Percentiles rank a stretch among this genome's conserved stretches.
phyloP scores from a whole-genome alignment of 2,888 invertebrate genomes.

The Nomada goodeniana region DNA sequence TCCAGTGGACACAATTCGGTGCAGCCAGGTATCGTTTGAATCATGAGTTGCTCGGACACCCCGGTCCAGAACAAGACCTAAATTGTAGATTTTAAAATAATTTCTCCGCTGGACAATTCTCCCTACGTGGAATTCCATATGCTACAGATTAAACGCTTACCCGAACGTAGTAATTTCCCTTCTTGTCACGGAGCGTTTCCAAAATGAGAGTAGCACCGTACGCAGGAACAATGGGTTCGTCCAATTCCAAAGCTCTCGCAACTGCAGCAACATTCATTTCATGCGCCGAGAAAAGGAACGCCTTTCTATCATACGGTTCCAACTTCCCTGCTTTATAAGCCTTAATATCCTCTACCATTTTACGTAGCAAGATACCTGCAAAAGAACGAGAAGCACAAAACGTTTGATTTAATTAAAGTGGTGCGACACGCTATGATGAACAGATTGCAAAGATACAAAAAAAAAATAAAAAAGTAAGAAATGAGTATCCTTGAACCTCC shows the following conservation, averaged over 20 bases:
- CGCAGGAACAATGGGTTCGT: conserved; percentile 76
- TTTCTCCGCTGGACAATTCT: no score
- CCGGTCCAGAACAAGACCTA: conserved; percentile 83
- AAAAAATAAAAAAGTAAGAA: neutral
- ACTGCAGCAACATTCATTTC: conserved; percentile 78
- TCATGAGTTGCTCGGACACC: conserved; percentile 75
- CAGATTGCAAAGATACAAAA: neutral
- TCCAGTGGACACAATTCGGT: conserved; percentile 80
- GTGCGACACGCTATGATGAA: neutral
- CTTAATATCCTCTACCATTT: conserved; percentile 77
- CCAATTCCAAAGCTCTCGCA: conserved; percentile 73
- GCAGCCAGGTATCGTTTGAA: conserved; percentile 82
- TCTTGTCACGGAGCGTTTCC: conserved; percentile 77
- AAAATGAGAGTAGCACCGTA: conserved; percentile 79
- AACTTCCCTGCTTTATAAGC: conserved; percentile 65
- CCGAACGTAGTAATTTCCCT: conserved; percentile 73
- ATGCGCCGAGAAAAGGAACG: conserved; percentile 78
- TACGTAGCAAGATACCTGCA: conserved; percentile 75
- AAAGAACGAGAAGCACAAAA: conserved; percentile 1
- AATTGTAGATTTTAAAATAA: no score
- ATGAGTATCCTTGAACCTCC: conserved; percentile 76
- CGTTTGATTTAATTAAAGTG: neutral
- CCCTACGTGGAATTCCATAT: neutral
- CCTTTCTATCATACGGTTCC: conserved; percentile 73
- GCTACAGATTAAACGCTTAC: conserved; percentile 57